Evolutionary conservation across 2,113 vertebrate species (phyloP).

Genomic region (Laticauda laticaudata): DNA sequence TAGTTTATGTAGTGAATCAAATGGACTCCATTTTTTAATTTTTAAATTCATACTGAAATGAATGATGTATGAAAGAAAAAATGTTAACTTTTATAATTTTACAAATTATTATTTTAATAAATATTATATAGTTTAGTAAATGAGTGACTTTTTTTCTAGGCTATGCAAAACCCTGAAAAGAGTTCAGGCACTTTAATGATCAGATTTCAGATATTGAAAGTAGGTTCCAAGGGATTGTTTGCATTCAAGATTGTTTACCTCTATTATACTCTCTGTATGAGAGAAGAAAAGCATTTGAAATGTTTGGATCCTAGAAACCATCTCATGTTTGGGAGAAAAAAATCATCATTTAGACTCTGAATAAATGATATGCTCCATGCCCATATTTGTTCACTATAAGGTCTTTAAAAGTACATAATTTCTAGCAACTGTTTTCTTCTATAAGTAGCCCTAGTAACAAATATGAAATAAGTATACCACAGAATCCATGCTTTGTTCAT

Average conservation of each 20-base stretch:
- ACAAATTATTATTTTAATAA: neutral
- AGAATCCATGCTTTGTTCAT: constrained; percentile 37
- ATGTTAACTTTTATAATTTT: neutral
- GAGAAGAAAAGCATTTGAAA: neutral
- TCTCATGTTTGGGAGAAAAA: neutral
- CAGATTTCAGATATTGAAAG: neutral
- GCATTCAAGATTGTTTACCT: neutral
- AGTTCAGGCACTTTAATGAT: neutral
- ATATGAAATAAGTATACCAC: constrained; percentile 28
- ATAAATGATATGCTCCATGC: neutral
- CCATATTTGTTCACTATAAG: neutral
- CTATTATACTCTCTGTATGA: neutral
- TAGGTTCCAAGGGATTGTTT: neutral
- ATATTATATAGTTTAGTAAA: neutral
- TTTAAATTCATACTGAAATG: neutral
- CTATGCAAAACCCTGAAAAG: neutral
- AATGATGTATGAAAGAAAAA: neutral
- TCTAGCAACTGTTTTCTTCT: constrained; percentile 31
- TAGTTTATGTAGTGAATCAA: neutral
- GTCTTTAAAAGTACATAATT: constrained; percentile 12
- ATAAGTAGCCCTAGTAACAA: constrained; percentile 43
- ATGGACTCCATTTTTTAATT: neutral
- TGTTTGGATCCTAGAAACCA: neutral
- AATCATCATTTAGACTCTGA: constrained; percentile 37
- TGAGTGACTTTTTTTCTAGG: neutral